Evolutionary conservation across 2,113 vertebrate genomes (phyloP).

Genomic region (Lophotis ruficrista): DNA sequence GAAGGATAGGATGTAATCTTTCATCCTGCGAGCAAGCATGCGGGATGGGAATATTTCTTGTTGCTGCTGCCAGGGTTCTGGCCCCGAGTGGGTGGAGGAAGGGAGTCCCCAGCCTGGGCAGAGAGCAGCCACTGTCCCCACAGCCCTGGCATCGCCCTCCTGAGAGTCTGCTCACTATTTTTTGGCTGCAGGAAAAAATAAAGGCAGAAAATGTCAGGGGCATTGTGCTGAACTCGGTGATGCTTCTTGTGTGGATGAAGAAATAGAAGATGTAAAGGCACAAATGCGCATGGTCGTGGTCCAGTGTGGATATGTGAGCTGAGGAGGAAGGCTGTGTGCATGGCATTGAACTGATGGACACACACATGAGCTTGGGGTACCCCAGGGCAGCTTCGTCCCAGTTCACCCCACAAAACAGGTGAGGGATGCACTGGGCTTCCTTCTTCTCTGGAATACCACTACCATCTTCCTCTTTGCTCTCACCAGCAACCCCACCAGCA

Average conservation of each 20-base stretch:
- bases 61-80: neutral
- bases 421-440: neutral
- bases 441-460: neutral
- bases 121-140: rapidly evolving
- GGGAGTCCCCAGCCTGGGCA: neutral
- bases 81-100: neutral
- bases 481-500: neutral
- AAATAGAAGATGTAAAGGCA: neutral
- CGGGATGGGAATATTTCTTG: conserved; percentile 14
- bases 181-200: neutral
- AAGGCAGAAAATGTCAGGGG: neutral
- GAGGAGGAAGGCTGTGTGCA: neutral
- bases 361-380: neutral
- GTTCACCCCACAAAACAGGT: too few relatives aligned
- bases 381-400: neutral
- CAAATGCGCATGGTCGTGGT: rapidly evolving
- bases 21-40: neutral
- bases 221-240: neutral
- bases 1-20: conserved; percentile 65
- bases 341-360: neutral
- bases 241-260: neutral
- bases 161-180: neutral
- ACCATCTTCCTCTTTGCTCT: rapidly evolving
- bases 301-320: rapidly evolving
- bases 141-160: neutral